Evolutionary conservation across 2,113 vertebrate genomes (phyloP), one percentile per base, ranked within the genome.

Genomic region (Lichenostomus cassidix): DNA sequence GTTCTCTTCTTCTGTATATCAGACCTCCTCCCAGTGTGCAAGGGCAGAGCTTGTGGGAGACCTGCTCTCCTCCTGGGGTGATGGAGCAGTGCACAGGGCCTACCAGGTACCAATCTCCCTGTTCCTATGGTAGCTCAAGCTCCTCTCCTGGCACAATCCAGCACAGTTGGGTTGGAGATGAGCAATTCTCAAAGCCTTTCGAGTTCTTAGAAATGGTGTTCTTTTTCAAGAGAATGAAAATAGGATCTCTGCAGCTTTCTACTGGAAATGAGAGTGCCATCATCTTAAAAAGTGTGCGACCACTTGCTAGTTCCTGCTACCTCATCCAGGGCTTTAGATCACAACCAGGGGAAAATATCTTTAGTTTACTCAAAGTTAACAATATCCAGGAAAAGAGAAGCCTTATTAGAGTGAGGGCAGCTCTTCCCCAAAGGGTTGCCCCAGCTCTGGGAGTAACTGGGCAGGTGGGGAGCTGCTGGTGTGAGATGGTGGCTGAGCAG

Each of bases 401-500:
- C 77, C 68, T 71, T 42, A 83, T 71, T 39, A 84, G 95, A 86
- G 65, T 21, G 14, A 82, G 60, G 39, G 44, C 50, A n/a, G 47
- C 12, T 27, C 42, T 29, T 50, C 27, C 15, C 7, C 52, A 47
- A 3, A 81, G 79, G 27, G 10, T 19, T 42, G 28, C 21, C 39
- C 58, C 64, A 59, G n/a, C 63, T 87, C 31, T 22, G 52, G 78
- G 83, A 73, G 75, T 20, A 13, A 49, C 44, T 31, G 46, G 35
- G 64, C 49, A 82, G 74, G 79, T 53, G 82, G 56, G 23, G 53
- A 68, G 87, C 22, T 41, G 52, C 76, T 86, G 53, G 53, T 65
- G 35, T 53, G 52, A 94, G 77, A 93, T 70, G 46, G 87, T 53
- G 76, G 60, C 76, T 92, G 76, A 92, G 75, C 73, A 83, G 87